These are phyloP conservation scores for Euplagia quadripunctaria DNA, from an alignment of 2,888 invertebrate genomes.

Conservation along the genomic window DNA sequence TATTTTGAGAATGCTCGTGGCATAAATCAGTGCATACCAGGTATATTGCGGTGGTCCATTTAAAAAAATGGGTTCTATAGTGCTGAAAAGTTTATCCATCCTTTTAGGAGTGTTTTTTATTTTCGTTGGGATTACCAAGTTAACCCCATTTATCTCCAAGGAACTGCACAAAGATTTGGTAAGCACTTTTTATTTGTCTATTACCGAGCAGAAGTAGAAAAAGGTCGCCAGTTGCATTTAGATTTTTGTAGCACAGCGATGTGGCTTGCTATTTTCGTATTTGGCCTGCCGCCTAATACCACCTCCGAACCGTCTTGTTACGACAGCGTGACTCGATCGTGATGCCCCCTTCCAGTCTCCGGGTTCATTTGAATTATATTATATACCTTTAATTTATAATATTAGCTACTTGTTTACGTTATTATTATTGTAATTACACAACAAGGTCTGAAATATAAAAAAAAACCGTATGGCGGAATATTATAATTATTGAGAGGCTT, in stretches of 20 bases:
- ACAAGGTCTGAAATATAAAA: not conserved
- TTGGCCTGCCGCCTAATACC: constrained; percentile 86
- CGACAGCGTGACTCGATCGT: constrained; percentile 65
- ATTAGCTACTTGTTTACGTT: not conserved
- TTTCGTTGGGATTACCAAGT: constrained; percentile 97
- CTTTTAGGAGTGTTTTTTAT: constrained; percentile 97
- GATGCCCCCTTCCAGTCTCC: constrained; percentile 31
- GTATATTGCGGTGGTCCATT: constrained; percentile 38
- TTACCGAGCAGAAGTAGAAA: constrained; percentile 44
- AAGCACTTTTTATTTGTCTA: constrained; percentile 72
- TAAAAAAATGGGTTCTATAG: constrained; percentile 89
- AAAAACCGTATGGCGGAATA: not conserved
- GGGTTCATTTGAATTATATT: constrained; percentile 33
- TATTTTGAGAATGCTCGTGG: constrained; percentile 41
- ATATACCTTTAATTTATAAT: not conserved
- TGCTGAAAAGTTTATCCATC: constrained; percentile 96
- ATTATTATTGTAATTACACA: not conserved
- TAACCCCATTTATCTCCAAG: constrained; percentile 96
- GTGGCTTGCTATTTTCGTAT: constrained; percentile 84
- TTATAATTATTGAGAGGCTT: not conserved
- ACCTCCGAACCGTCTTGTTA: constrained; percentile 71
- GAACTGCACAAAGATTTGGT: constrained; percentile 99
- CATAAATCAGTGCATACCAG: constrained; percentile 54
- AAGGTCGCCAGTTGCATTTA: constrained; percentile 78
- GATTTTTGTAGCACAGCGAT: constrained; percentile 80